Base-by-base conservation (phyloP, 1,140 invertebrate genomes). In the Drosophila miranda region DNA sequence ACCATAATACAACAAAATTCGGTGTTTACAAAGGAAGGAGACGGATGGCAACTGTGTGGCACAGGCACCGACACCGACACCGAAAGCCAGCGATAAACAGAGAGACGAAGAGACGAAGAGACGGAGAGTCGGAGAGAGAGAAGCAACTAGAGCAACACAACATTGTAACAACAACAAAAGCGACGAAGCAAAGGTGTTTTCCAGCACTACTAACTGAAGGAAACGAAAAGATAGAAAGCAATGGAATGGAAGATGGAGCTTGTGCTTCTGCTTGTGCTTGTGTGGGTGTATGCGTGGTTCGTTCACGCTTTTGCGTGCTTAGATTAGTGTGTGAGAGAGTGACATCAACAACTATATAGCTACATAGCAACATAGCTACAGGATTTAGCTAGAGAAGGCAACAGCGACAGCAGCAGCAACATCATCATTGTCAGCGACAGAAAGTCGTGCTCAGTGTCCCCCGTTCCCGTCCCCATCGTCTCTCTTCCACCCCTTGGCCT, bases 361-460 rank as follows among this genome's bases (percentile, higher is more conserved):
- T 16, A 16, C 16, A 1, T n/a, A n/a, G n/a, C n/a, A n/a, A n/a
- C n/a, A 70, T 16, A 16, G 16, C 16, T 16, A 16, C 16, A 1
- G 16, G 16, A 0, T 16, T 16, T 38, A 38, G 34, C 34, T 38
- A 13, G 3, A 38, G 34, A 61, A 43, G 67, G 62, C 64, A 82
- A 63, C 63, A 62, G 58, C 72, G 50, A 48, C 50, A 76, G 67
- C 81, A 83, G 80, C 80, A 87, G 82, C 82, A 87, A 88, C 82
- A 87, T 87, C 82, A 87, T 88, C 82, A 87, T 87, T 88, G 78
- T 87, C 78, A 87, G 75, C 79, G 75, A 88, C 78, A 76, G 66
- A 68, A 68, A 54, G 66, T 68, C 68, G 75, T 75, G 34, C 34
- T 68, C 53, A 73, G 55, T 52, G 38, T 66, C 30, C 38, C 43